Evolutionary conservation across 2,113 vertebrate genomes (phyloP).

Genomic region (Rousettus leschenaultii): DNA sequence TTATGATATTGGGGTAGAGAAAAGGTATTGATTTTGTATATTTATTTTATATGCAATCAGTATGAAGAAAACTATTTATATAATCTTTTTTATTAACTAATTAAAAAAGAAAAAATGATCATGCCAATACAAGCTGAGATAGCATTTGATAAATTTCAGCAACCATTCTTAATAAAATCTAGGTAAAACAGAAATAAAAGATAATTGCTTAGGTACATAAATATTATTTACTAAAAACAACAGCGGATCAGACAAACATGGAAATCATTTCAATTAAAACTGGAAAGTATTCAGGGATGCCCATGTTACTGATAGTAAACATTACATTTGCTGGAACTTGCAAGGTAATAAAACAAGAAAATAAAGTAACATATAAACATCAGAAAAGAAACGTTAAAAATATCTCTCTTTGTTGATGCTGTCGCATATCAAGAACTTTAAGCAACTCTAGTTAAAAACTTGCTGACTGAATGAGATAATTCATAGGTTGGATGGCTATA

Average conservation of each 20-base stretch:
- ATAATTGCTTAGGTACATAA: not conserved
- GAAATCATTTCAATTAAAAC: conserved; percentile 28
- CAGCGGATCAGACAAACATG: not conserved
- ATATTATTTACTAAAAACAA: conserved; percentile 33
- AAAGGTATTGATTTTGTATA: conserved; percentile 17
- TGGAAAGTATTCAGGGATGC: not conserved
- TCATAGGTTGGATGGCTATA: not conserved
- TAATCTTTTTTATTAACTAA: not conserved
- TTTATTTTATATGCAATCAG: conserved; percentile 7
- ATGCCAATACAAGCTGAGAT: not conserved
- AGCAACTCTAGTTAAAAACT: not conserved
- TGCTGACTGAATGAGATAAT: not conserved
- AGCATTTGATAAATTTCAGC: not conserved
- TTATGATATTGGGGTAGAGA: not conserved
- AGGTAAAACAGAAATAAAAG: not conserved
- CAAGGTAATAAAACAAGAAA: not conserved
- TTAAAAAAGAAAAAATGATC: not conserved
- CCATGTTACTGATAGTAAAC: not conserved
- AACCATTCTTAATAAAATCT: conserved; percentile 42
- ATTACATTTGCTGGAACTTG: not conserved
- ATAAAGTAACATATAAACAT: not conserved
- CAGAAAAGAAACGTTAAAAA: not conserved
- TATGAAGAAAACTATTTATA: not conserved
- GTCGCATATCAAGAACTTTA: not conserved
- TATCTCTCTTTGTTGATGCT: not conserved